Base-by-base conservation (phyloP, 2,113 vertebrate species). In the Xenotilapia caudafasciata region DNA sequence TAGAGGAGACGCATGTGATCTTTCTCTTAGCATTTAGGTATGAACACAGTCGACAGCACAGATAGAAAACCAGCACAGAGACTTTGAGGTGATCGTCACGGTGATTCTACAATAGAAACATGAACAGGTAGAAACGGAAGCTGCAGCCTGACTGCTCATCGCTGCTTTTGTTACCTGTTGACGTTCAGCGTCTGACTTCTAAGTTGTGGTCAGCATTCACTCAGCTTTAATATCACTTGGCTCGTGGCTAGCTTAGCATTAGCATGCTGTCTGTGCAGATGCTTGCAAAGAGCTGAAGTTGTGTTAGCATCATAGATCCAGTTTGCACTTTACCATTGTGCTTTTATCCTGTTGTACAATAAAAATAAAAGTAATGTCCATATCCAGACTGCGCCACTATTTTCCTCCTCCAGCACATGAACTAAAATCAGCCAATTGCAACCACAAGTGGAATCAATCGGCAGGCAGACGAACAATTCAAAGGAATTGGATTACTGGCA, bases 101-200 rank as follows among this genome's bases (percentile, higher is more conserved):
- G 60, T 65, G 60, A 65, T 65, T 2, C 60, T 35, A 12, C 31
- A 1, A 35, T 65, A 65, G 9, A n/a, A 35, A 35, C 6, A n/a
- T 0, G 6, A 62, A 35, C 31, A 12, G 31, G 58, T 35, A 62
- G 58, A 62, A 62, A 0, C 17, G 0, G 58, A 62, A 62, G 31
- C 17, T 35, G 58, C 17, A 2, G 31, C 17, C 31, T 35, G 17
- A n/a, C 31, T 62, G 31, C 58, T 62, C 58, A 5, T 62, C 1
- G 17, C 58, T 2, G 17, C 17, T 62, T 5, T 62, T 3, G 58
- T 35, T 62, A 62, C 58, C 31, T 0, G 31, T 35, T 7, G 58
- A 35, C 0, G 58, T 62, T 35, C 58, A 62, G 58, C 1, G 17
- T 35, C 58, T 35, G 58, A n/a, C 31, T 62, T 0, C 58, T n/a